Conservation (phyloP, 2,888 invertebrate genomes). For the Hydraecia micacea region DNA sequence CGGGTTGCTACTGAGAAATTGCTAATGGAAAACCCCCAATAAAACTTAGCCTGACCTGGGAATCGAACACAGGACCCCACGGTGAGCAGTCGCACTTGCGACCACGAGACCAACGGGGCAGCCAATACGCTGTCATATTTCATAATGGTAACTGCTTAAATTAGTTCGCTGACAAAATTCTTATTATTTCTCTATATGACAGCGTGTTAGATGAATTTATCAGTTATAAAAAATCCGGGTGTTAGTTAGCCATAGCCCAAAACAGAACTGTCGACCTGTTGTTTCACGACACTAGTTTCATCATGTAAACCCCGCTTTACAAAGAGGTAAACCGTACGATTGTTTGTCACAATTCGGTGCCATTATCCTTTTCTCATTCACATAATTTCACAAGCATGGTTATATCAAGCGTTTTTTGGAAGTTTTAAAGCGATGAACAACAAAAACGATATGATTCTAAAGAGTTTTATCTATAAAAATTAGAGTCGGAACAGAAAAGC, state of each 20-base stretch:
- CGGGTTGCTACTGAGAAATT: not conserved
- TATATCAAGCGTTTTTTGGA: slow-evolving; percentile 6
- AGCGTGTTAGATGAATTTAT: not conserved
- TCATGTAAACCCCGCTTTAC: slow-evolving; percentile 10
- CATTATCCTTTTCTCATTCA: not conserved
- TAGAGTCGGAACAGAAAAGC: slow-evolving; percentile 20
- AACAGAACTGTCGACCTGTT: not conserved
- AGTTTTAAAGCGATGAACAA: slow-evolving; percentile 19
- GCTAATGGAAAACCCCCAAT: not conserved
- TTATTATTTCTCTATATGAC: not conserved
- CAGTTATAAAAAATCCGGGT: not conserved
- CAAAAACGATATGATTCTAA: slow-evolving; percentile 4
- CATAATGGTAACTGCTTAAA: not conserved
- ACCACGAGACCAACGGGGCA: not conserved
- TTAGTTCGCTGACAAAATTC: not conserved
- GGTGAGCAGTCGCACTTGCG: not conserved
- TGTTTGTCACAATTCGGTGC: slow-evolving; percentile 14
- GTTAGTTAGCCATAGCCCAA: not conserved
- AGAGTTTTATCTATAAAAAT: slow-evolving; percentile 6
- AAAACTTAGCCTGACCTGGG: not conserved
- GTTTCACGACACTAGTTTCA: not conserved
- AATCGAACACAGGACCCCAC: not conserved
- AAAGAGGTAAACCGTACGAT: slow-evolving; percentile 39
- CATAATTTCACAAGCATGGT: not conserved
- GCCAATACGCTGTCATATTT: not conserved